Conservation (phyloP, 2,797 vertebrate species). For the Morelia viridis region DNA sequence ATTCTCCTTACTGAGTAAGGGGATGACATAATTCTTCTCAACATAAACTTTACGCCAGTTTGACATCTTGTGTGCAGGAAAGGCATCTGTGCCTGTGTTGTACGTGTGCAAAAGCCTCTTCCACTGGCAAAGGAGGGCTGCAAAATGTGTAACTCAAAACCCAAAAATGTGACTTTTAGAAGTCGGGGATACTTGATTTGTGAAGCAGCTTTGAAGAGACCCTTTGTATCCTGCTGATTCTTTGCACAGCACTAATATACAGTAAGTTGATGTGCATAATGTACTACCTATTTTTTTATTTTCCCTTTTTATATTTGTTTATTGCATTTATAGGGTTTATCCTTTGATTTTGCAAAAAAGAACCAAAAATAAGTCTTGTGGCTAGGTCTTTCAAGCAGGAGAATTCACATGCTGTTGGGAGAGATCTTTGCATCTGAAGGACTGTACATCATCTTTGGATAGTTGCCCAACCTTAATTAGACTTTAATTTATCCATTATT, state of each 20-base stretch:
- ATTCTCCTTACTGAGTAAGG: background rate
- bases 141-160: background rate
- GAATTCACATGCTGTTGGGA: background rate
- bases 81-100: background rate
- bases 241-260: background rate
- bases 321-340: background rate
- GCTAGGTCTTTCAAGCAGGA: background rate
- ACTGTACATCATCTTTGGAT: conserved; percentile 18
- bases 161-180: background rate
- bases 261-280: background rate
- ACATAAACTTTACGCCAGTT: background rate
- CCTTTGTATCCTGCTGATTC: background rate
- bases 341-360: background rate
- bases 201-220: background rate
- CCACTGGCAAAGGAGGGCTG: background rate
- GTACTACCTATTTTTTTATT: background rate
- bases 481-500: conserved; percentile 35
- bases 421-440: background rate
- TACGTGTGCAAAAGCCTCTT: background rate
- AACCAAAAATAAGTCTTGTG: accelerated
- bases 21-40: background rate
- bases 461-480: background rate
- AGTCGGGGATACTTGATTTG: background rate
- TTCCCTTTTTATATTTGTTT: background rate
- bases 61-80: background rate